These are phyloP conservation scores for Arctia plantaginis DNA, from an alignment of 2,888 invertebrate species.

Conservation along the genomic window DNA sequence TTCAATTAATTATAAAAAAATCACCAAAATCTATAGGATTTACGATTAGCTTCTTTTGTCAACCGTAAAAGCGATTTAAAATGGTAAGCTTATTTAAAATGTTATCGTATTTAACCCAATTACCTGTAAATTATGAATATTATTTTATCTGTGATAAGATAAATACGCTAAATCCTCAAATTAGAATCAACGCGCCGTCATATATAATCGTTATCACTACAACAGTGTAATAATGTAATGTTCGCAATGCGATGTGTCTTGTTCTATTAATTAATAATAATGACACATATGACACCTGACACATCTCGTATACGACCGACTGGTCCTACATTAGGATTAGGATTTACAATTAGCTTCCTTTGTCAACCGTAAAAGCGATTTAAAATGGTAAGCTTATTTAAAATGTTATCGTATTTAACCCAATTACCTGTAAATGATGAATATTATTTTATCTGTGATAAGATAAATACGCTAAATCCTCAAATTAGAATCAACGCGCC, in stretches of 20 bases:
- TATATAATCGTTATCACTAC: background rate
- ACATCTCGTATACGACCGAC: background rate
- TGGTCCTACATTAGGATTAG: too few species aligned
- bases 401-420: constrained; percentile 66
- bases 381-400: constrained; percentile 9
- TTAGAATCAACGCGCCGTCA: constrained; percentile 59
- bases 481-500: constrained; percentile 63
- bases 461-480: constrained; percentile 55
- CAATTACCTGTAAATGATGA: constrained; percentile 76
- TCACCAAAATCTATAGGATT: constrained; percentile 1
- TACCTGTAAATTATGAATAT: constrained; percentile 73
- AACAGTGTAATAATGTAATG: background rate
- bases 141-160: constrained; percentile 59
- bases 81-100: constrained; percentile 18
- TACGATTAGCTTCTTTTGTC: constrained; percentile 6
- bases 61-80: constrained; percentile 1
- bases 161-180: constrained; percentile 57
- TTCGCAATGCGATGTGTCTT: background rate
- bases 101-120: constrained; percentile 71
- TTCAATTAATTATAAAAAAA: constrained; percentile 1
- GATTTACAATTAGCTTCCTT: constrained; percentile 7
- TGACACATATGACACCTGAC: background rate
- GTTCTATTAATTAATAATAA: background rate
- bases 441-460: constrained; percentile 60
- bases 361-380: background rate